Evolutionary conservation across 2,888 invertebrate genomes (phyloP), one percentile per base, ranked within the genome.

Genomic region (Drosophila lacicola): DNA sequence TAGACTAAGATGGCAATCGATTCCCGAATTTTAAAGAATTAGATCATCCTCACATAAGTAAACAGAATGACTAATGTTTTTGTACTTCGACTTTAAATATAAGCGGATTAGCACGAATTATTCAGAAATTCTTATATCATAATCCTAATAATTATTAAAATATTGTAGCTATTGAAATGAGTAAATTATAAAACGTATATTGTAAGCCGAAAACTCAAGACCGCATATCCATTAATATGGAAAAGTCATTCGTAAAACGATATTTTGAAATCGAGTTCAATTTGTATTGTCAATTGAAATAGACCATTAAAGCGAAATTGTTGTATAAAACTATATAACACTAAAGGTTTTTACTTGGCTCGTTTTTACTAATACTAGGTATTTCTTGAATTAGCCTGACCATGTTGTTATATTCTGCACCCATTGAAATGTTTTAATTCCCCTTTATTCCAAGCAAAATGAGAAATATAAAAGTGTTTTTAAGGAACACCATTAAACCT

Each of bases 211-310:
- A 61, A 54, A 25, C 29, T 55, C 17, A 39, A 47, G 11, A 19
- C n/a, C 41, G 33, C 53, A 44, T 58, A 49, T 66, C 57, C 66
- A 39, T 17, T 44, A 49, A 39, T 33, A 65, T 57, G n/a, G 3
- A 47, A 53, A 42, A 53, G 34, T 13, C 44, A 53, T 33, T 78
- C 51, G 55, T 36, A 54, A 53, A 49, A 71, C 42, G 78, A 66
- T 55, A 62, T 74, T 72, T 56, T 51, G 49, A 77, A 66, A 33
- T 49, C 62, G 63, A 71, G 62, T 51, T 74, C 78, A 74, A 74
- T 74, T 74, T 78, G 73, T 67, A 74, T 58, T 72, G 74, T 74
- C 74, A 74, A 74, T 74, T 74, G 55, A 66, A 77, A 60, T 58
- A 47, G 62, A 55, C 56, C 42, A 65, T 63, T 62, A 77, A 73